Evolutionary conservation across 2,113 vertebrate species (phyloP), one percentile per base, ranked within the genome.

Genomic region (Eubucco bourcierii): DNA sequence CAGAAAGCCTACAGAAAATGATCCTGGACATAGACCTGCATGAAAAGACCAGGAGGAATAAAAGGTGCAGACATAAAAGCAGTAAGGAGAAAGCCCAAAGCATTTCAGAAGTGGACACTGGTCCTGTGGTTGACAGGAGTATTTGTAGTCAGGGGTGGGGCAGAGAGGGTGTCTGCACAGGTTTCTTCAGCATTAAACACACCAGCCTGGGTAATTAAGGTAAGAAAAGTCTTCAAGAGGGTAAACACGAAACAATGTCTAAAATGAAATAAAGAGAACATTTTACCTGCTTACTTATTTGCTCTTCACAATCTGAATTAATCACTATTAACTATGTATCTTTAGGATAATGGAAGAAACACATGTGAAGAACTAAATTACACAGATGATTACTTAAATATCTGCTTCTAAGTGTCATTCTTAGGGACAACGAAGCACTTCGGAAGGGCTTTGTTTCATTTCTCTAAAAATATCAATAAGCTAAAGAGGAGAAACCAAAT

Each of bases 401-500:
- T 61, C 15, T 68, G 63, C 33, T 25, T 37, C 9, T 0, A 4
- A 50, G 9, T 21, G 8, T 75, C 23, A 73, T 72, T 72, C 68
- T 28, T 39, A 84, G n/a, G 68, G 33, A 55, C 50, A 65, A n/a
- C 11, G 12, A 65, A 84, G 34, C 24, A 77, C 14, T 74, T 87
- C 7, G 46, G 39, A 55, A 89, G 15, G 9, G 28, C 28, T 94
- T 46, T 41, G 31, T 65, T 73, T 77, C 60, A 58, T 53, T 76
- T 81, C 80, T 46, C 39, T 59, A 59, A 84, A 76, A 73, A 47
- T 33, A 81, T 63, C 50, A 86, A 68, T 52, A 90, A 74, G 77
- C 37, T 5, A 23, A 71, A 67, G 46, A 60, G 29, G 13, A 63
- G 7, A 91, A 90, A 34, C 4, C 34, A 65, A 65, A 61, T 58